Conservation (phyloP, 2,888 invertebrate genomes). For the Apomyelois bistriatella region DNA sequence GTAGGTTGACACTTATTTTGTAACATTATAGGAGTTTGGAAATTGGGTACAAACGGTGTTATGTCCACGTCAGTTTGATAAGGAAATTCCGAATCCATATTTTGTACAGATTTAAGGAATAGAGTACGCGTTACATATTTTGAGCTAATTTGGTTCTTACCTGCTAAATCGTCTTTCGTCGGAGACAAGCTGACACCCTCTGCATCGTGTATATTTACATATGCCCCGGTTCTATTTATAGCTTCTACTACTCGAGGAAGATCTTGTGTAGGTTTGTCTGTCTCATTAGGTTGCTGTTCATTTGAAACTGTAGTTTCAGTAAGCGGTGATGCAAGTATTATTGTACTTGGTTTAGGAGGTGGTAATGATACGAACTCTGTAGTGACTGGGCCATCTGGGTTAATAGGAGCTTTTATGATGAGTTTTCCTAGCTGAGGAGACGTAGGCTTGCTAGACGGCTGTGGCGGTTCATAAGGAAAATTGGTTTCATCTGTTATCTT, state of each 20-base stretch:
- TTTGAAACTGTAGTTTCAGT: slow-evolving; percentile 50
- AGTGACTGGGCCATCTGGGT: slow-evolving; percentile 63
- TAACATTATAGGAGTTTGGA: slow-evolving; percentile 68
- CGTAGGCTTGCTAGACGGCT: slow-evolving; percentile 72
- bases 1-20: slow-evolving; percentile 54
- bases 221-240: slow-evolving; percentile 81
- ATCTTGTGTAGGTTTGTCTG: slow-evolving; percentile 53
- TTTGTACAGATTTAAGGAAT: slow-evolving; percentile 38
- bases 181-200: slow-evolving; percentile 80
- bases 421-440: slow-evolving; percentile 84
- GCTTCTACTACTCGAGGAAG: slow-evolving; percentile 68
- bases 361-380: slow-evolving; percentile 81
- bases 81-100: slow-evolving; percentile 34
- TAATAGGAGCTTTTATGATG: slow-evolving; percentile 79
- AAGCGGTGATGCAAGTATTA: slow-evolving; percentile 79
- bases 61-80: slow-evolving; percentile 48
- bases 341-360: slow-evolving; percentile 79
- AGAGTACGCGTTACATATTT: slow-evolving; percentile 41
- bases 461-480: slow-evolving; percentile 63
- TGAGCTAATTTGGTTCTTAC: slow-evolving; percentile 77
- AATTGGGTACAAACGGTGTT: slow-evolving; percentile 68
- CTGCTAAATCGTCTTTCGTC: slow-evolving; percentile 83
- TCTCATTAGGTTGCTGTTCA: slow-evolving; percentile 40
- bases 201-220: slow-evolving; percentile 86
- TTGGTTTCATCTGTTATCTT: slow-evolving; percentile 68